Evolutionary conservation across 2,888 invertebrate genomes (phyloP), one percentile per base, ranked within the genome.

Genomic region (Eucera pruinosa): DNA sequence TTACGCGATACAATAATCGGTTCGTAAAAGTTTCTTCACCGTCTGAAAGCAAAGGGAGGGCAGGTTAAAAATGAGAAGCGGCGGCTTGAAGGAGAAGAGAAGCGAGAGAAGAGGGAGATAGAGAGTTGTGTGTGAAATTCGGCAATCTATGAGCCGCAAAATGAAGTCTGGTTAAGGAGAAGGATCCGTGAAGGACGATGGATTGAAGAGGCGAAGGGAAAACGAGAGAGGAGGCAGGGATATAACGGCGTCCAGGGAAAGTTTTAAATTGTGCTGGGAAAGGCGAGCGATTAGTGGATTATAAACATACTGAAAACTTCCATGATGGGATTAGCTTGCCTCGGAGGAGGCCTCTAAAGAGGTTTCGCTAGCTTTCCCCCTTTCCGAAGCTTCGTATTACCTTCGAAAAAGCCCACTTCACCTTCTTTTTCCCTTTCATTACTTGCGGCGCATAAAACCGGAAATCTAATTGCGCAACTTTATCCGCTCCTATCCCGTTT

Each of bases 61-160:
- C n/a, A n/a, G n/a, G n/a, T n/a, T n/a, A n/a, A n/a, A n/a, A n/a
- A n/a, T n/a, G n/a, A n/a, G n/a, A n/a, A n/a, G n/a, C n/a, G n/a
- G n/a, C n/a, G n/a, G n/a, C n/a, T n/a, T n/a, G n/a, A n/a, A n/a
- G n/a, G n/a, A n/a, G n/a, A n/a, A n/a, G n/a, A n/a, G n/a, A n/a
- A n/a, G n/a, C n/a, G n/a, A n/a, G n/a, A n/a, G n/a, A n/a, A n/a
- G n/a, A n/a, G n/a, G n/a, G n/a, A n/a, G n/a, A n/a, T n/a, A n/a
- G n/a, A n/a, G n/a, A n/a, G n/a, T n/a, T n/a, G n/a, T n/a, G n/a
- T 80, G 60, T 85, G 84, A 89, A 88, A 90, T 90, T 90, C 87
- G 89, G 88, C 86, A 88, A 88, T 88, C 88, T 86, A 91, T 91
- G 90, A 90, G 89, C 89, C 91, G 91, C 90, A 90, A 92, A 92